phyloP scores from a whole-genome alignment of 2,797 vertebrate species.

The Todus mexicanus region DNA sequence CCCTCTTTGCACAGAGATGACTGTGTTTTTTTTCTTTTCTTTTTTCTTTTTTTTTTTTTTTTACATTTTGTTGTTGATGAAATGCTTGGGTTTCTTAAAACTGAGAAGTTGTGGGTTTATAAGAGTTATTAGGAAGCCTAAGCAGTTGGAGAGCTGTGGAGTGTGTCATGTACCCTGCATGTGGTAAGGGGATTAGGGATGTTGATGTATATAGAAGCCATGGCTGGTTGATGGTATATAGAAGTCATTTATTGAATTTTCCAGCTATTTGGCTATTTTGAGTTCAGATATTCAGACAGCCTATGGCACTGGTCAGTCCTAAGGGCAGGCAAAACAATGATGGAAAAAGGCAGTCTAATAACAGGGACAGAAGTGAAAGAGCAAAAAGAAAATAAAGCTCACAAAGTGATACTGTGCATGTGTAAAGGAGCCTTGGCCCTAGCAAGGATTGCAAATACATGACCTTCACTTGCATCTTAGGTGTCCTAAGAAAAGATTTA shows the following conservation, averaged over 20 bases:
- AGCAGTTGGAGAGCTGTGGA: not conserved
- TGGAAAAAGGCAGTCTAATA: not conserved
- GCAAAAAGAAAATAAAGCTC: not conserved
- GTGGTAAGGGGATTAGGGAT: not conserved
- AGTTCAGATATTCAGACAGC: not conserved
- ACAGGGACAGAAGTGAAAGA: not conserved
- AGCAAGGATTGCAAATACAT: not conserved
- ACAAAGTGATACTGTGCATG: not conserved
- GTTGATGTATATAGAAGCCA: not conserved
- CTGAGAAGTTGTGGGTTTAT: not conserved
- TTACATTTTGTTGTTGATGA: not conserved
- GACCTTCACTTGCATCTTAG: not conserved
- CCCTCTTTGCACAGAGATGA: not conserved
- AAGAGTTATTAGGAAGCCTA: not conserved
- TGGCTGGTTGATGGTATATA: not conserved
- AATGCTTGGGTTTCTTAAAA: not conserved
- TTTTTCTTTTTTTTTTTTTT: not conserved
- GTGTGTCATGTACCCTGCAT: not conserved
- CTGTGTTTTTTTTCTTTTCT: not conserved
- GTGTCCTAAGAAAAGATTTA: not conserved
- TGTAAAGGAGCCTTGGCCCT: not conserved
- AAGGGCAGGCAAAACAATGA: not conserved
- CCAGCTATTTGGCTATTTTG: not conserved
- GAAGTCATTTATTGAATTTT: not conserved
- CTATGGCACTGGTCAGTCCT: not conserved